Base-by-base conservation (phyloP, 2,797 vertebrate genomes). In the Typhlichthys eigenmanni region DNA sequence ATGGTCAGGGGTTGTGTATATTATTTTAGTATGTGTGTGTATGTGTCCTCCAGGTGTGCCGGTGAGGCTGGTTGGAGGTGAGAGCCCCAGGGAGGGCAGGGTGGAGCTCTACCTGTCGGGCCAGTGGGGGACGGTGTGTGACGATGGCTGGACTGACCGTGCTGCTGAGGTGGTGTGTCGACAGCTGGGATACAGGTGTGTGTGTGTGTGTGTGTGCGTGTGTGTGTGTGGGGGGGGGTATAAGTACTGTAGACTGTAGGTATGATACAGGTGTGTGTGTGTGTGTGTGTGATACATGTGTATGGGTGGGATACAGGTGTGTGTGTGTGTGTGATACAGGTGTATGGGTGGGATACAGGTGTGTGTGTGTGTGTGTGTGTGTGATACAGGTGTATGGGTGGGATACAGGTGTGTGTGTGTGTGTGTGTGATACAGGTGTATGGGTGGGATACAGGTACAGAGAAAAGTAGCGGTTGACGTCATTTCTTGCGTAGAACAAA, bases 111-210 rank as follows among this genome's bases (percentile, higher is more conserved):
- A 93, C 80, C 85, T 98, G 85, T 91, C 87, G 7, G 93, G 95
- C 68, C 95, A 94, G 47, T 99, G 98, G 98, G 98, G 98, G 52
- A 98, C 97, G 0, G 91, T 99, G 78, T 99, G 97, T 76, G 97
- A 99, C 72, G 98, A 98, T 7, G 96, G 98, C 74, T 99, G 98
- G 98, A 96, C 92, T 17, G 96, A 99, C 85, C 91, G 86, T 51
- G 94, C 96, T 0, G 97, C 98, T 13, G 91, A 94, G 74, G 97
- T 99, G 80, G 94, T 97, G 72, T 99, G 98, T 78, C 93, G 94
- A 66, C 96, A 99, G 91, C 90, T 99, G 76, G 96, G 98, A 69
- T 94, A 94, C 92, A 96, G 93, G 98, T 99, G 91, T 92, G 91
- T 51, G 19, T 38, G 8, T 38, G 8, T 38, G 34, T 38, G 34